These are phyloP conservation scores for Trichogramma evanescens DNA, from an alignment of 2,888 invertebrate species.

Conservation along the genomic window DNA sequence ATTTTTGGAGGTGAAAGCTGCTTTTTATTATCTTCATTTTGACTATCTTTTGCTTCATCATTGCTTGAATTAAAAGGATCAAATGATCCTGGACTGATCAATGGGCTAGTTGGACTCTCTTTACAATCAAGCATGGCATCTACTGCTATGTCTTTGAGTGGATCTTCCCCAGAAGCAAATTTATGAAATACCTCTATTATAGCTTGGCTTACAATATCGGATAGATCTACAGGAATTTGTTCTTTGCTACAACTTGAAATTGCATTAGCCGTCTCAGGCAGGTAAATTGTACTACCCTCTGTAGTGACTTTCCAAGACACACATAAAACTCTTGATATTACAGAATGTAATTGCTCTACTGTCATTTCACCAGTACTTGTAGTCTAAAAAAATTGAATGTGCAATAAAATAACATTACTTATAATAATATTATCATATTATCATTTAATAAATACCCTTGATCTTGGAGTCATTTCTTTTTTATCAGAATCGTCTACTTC, in stretches of 20 bases:
- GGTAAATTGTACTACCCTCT: slow-evolving; percentile 47
- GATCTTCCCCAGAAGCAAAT: slow-evolving; percentile 55
- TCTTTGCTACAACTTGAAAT: slow-evolving; percentile 23
- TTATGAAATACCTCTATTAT: slow-evolving; percentile 61
- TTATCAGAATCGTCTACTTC: slow-evolving; percentile 55
- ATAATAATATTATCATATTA: not conserved
- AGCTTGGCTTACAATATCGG: slow-evolving; percentile 49
- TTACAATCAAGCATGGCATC: slow-evolving; percentile 43
- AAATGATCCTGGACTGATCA: slow-evolving; percentile 43
- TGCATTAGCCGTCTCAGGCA: slow-evolving; percentile 48
- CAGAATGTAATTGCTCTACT: slow-evolving; percentile 58
- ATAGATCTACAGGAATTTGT: slow-evolving; percentile 27
- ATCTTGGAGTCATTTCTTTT: slow-evolving; percentile 39
- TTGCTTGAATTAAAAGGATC: slow-evolving; percentile 40
- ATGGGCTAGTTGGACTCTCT: slow-evolving; percentile 45
- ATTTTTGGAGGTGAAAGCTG: slow-evolving; percentile 42
- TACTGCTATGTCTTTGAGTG: slow-evolving; percentile 50
- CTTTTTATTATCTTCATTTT: slow-evolving; percentile 30
- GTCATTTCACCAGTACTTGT: slow-evolving; percentile 52
- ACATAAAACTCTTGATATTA: slow-evolving; percentile 64
- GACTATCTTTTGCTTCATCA: not conserved
- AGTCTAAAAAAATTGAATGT: slow-evolving; percentile 32
- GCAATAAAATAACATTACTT: slow-evolving; percentile 3
- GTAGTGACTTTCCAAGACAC: slow-evolving; percentile 58
- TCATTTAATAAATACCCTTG: slow-evolving; percentile 31